phyloP scores from a whole-genome alignment of 1,140 invertebrate genomes.

The Vanessa atalanta region DNA sequence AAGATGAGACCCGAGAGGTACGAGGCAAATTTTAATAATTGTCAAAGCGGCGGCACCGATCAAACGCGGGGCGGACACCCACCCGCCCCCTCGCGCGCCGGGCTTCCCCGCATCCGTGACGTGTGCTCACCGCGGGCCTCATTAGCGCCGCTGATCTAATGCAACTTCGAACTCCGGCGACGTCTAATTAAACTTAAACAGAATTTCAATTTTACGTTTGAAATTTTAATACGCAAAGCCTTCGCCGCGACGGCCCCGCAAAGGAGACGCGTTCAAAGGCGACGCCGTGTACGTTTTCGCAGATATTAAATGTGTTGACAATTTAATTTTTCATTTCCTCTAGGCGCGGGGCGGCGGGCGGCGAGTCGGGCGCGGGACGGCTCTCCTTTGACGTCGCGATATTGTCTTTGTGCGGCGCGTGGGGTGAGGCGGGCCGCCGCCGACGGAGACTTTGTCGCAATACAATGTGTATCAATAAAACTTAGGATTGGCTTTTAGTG shows the following conservation, averaged over 20 bases:
- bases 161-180: slow-evolving; percentile 72
- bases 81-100: slow-evolving; percentile 31
- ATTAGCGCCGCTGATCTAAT: slow-evolving; percentile 76
- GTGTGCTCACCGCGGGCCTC: slow-evolving; percentile 72
- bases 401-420: slow-evolving; percentile 79
- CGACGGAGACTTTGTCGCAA: slow-evolving; percentile 79
- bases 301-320: slow-evolving; percentile 81
- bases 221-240: slow-evolving; percentile 78
- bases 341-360: slow-evolving; percentile 61
- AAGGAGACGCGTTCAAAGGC: slow-evolving; percentile 74
- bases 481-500: slow-evolving; percentile 81
- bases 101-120: slow-evolving; percentile 52
- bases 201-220: slow-evolving; percentile 76
- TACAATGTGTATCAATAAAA: slow-evolving; percentile 82
- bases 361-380: slow-evolving; percentile 57
- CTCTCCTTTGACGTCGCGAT: slow-evolving; percentile 79
- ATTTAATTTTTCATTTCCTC: slow-evolving; percentile 81
- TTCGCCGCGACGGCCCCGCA: slow-evolving; percentile 63
- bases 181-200: slow-evolving; percentile 78
- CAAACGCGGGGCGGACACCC: slow-evolving; percentile 63
- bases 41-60: slow-evolving; percentile 79
- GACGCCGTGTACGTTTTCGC: slow-evolving; percentile 78
- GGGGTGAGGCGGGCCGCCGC: slow-evolving; percentile 69
- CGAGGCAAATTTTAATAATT: slow-evolving; percentile 81
- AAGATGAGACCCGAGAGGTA: slow-evolving; percentile 79